Evolutionary conservation across 2,888 invertebrate genomes (phyloP), one percentile per base, ranked within the genome.

Genomic region (Drosophila rellima): DNA sequence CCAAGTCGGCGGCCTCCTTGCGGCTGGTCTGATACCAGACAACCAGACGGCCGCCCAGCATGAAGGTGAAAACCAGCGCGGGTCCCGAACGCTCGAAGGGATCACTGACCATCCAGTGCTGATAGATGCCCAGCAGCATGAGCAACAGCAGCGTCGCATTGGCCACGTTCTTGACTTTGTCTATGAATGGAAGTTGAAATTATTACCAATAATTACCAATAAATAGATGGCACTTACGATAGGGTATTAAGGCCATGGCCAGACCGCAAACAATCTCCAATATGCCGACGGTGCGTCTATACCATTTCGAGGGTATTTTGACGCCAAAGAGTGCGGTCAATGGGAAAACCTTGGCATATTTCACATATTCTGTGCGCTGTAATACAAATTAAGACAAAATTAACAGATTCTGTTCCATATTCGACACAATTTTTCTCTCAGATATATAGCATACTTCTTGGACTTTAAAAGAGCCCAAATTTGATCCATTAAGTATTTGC

Each of bases 261-360:
- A 96, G 91, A 29, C 98, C 98, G 90, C 97, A 97, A 69, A 96
- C 92, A 82, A 98, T 96, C 93, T 98, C 98, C 83, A 97, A 93
- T 18, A 95, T 95, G 62, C 98, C 98, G 64, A 98, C 96, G 6
- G 95, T 94, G 90, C 97, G 94, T 81, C 98, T 94, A 92, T 97
- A 98, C 97, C 97, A 97, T 94, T 98, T 98, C 63, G 97, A 97
- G 51, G 97, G 97, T 78, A 98, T 94, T 93, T 97, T 97, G 89
- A 97, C 95, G 90, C 97, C 96, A 76, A 98, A 93, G 66, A 95
- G 94, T 79, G 96, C 96, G 51, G 96, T 94, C 52, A 98, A 93
- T 45, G 98, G 98, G 92, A 98, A 98, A 64, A 97, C 97, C 94
- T 98, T 98, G n/a, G 98, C 96, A 93, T 98, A 98, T 93, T 97